Base-by-base conservation (phyloP, 1,140 invertebrate genomes). In the Cherax destructor region DNA sequence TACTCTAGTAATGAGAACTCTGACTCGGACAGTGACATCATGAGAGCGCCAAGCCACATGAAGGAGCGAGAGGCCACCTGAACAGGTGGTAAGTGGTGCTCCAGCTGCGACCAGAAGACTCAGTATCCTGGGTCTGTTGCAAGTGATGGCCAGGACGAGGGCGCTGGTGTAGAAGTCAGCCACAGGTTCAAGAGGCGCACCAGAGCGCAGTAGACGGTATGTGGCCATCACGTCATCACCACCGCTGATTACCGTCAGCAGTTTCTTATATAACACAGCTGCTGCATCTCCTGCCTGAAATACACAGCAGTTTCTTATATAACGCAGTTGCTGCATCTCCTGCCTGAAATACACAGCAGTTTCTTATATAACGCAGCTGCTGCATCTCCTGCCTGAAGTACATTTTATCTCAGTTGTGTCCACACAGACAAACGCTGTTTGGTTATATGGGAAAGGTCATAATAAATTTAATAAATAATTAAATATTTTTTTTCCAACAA, bases 51-150 rank as follows among this genome's bases (percentile, higher is more conserved):
- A 88, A 0, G 87, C 87, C 18, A 81, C 41, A 47, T 88, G 78
- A 16, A 88, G 78, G 4, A 88, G n/a, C 4, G 56, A 56, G 13
- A 88, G 79, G 18, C 79, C 79, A 13, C 61, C 30, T 16, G 50
- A 41, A 18, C 50, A 72, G 49, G 78, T 81, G 24, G 87, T 88
- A 24, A 88, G 78, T n/a, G 87, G 87, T 16, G 87, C 87, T 41
- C 87, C 87, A 10, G 61, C 78, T 21, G 87, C 87, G 6, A 74
- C 21, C 10, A 88, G 61, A 10, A 83, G 78, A 3, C 56, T 81
- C 41, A 88, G 41, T 6, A 88, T 74, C 49, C 65, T 80, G n/a
- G 76, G 59, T 11, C 87, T 50, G 49, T 88, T 88, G 21, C 76
- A 80, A 11, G 56, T 88, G 47, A 83, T 56, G 47, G 87, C 87